phyloP scores from a whole-genome alignment of 2,888 invertebrate genomes.

The Steinernema scapterisci region DNA sequence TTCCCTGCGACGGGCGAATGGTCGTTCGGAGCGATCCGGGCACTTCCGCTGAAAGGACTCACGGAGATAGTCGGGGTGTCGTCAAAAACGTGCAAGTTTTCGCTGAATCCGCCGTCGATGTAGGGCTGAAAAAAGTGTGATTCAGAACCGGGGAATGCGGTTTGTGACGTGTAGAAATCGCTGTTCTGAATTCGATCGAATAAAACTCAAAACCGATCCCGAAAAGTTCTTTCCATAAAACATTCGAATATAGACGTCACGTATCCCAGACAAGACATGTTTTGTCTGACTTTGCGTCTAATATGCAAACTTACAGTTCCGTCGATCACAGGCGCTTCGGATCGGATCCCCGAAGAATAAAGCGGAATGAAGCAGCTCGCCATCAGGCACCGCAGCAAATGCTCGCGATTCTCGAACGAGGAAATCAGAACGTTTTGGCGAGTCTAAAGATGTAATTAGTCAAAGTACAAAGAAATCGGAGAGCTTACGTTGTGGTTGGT shows the following conservation, averaged over 20 bases:
- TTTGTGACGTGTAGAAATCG: neutral
- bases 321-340: constrained; percentile 78
- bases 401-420: constrained; percentile 48
- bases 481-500: constrained; percentile 45
- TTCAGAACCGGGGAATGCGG: neutral
- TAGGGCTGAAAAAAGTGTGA: constrained; percentile 72
- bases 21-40: constrained; percentile 60
- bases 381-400: constrained; percentile 67
- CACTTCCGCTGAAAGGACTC: constrained; percentile 77
- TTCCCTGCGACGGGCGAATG: constrained; percentile 30
- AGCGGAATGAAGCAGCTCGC: constrained; percentile 86
- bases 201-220: no score
- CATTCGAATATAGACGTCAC: no score
- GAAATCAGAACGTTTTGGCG: constrained; percentile 54
- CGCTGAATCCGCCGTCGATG: constrained; percentile 93
- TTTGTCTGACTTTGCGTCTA: no score
- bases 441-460: constrained; percentile 41
- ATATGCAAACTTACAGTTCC: constrained; percentile 67
- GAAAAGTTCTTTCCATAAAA: no score
- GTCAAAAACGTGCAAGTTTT: constrained; percentile 87
- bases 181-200: neutral
- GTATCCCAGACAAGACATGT: no score
- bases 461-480: neutral
- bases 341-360: constrained; percentile 79
- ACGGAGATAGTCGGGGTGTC: constrained; percentile 88